Evolutionary conservation across 2,797 vertebrate species (phyloP).

Genomic region (Ptychadena robeensis): DNA sequence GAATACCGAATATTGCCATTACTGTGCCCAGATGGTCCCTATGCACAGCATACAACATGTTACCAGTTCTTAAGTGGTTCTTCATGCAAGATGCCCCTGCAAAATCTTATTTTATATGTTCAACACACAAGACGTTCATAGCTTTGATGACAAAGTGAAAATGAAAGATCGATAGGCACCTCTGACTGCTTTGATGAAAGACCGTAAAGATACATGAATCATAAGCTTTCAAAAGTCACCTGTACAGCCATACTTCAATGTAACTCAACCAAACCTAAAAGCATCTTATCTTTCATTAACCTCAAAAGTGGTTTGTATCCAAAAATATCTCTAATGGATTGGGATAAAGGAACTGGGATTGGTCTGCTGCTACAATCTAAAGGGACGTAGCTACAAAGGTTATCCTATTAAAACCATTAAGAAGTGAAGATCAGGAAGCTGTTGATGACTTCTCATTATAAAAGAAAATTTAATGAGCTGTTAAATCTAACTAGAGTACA

Average conservation of each 20-base stretch:
- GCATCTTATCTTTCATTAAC: conserved; percentile 15
- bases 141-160: not conserved
- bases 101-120: too few relatives aligned
- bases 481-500: not conserved
- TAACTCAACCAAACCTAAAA: not conserved
- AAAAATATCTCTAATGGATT: conserved; percentile 16
- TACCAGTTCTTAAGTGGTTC: too few relatives aligned
- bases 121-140: too few relatives aligned
- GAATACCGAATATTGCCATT: too few relatives aligned
- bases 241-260: not conserved
- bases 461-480: not conserved
- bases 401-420: not conserved
- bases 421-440: not conserved
- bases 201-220: conserved; percentile 4
- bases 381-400: not conserved
- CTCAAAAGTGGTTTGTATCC: not conserved
- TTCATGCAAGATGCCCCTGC: too few relatives aligned
- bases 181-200: conserved; percentile 2
- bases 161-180: not conserved
- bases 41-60: too few relatives aligned
- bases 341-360: not conserved
- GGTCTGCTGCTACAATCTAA: not conserved
- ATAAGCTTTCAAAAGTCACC: not conserved
- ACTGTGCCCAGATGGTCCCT: too few relatives aligned
- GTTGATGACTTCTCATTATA: not conserved